Evolutionary conservation across 1,140 invertebrate genomes (phyloP), one percentile per base, ranked within the genome.

Genomic region (Aricia agestis): DNA sequence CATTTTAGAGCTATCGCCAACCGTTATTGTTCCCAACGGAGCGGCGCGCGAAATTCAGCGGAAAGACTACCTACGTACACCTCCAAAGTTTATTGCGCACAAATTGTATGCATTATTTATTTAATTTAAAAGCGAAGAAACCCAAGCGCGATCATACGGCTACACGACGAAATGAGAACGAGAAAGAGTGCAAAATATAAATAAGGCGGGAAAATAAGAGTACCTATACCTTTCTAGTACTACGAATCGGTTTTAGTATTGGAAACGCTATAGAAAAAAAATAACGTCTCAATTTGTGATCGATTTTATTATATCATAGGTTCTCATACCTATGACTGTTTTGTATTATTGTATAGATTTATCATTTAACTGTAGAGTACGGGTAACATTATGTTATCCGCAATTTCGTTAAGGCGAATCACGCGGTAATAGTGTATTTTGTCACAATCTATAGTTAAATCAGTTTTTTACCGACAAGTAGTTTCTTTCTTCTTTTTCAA

Each of bases 51-150:
- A 84, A 85, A 81, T 83, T 82, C 83, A 80, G 79, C 81, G 75
- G 81, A 85, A 82, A 83, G 79, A 81, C 79, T 85, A 85, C 79
- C 79, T 79, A 84, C 82, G 82, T 85, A 83, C 83, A 85, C 78
- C 83, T 87, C 78, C 75, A 78, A 83, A 85, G 80, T 87, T 88
- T 89, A 89, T 86, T 87, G 86, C 84, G 81, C 86, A 85, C 85
- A 90, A 90, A 90, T 90, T 89, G 84, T 90, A 79, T 90, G 87
- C 83, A 90, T 90, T 89, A 90, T 90, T 90, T 90, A 90, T 90
- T 90, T 90, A 90, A 90, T 90, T 90, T 90, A 88, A 90, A 89
- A 87, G 87, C 86, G 84, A 88, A 90, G 86, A 90, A 84, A 84
- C 86, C 84, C 81, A 76, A 79, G 78, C 80, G 78, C 81, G 81